A percentile compares a stretch with the other conserved stretches of the same genome.
Conservation (phyloP, 2,797 vertebrate species). For the Xenentodon cancila region DNA sequence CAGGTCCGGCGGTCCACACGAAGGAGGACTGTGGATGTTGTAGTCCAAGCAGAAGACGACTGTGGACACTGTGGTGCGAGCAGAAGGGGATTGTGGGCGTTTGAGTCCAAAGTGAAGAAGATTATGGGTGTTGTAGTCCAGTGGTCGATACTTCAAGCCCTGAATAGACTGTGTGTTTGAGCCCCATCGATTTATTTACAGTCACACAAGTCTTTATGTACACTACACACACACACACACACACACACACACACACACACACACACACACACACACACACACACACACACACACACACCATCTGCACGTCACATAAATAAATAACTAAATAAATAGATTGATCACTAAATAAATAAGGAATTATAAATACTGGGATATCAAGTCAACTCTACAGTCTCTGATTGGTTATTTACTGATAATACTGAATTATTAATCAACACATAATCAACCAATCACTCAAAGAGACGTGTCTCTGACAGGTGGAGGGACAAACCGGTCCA, state of each 20-base stretch:
- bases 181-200: constrained; percentile 76
- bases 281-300: constrained; percentile 34
- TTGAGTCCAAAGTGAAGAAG: constrained; percentile 1
- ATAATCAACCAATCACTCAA: constrained; percentile 2
- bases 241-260: constrained; percentile 37
- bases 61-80: neutral
- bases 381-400: constrained; percentile 49
- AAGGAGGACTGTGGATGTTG: neutral
- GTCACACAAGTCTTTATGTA: constrained; percentile 68
- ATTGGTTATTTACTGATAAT: constrained; percentile 34
- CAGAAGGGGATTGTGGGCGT: neutral
- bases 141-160: constrained; percentile 60
- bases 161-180: constrained; percentile 76
- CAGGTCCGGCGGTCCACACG: too few relatives aligned
- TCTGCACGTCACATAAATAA: constrained; percentile 44
- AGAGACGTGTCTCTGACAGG: neutral
- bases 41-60: neutral
- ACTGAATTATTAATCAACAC: constrained; percentile 33
- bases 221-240: constrained; percentile 21
- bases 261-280: constrained; percentile 11
- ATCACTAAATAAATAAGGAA: constrained; percentile 58
- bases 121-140: constrained; percentile 39
- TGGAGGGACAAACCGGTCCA: neutral
- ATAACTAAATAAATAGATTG: constrained; percentile 48
- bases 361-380: constrained; percentile 58